Conservation (phyloP, 2,113 vertebrate species). For the Cinclus mexicanus region DNA sequence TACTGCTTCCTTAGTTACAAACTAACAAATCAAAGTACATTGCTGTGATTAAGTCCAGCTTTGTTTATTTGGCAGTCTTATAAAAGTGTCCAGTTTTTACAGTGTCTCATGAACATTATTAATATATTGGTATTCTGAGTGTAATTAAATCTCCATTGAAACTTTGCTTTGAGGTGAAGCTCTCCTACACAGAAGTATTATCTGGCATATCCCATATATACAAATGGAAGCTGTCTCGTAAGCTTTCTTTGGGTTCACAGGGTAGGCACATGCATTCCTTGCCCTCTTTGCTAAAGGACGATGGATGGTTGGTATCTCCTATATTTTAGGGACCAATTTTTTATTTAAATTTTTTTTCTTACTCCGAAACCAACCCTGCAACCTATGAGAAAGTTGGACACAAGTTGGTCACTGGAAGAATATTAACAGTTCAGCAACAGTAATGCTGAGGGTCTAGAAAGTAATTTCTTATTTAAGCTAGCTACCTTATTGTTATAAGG, state of each 20-base stretch:
- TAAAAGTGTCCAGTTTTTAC: not conserved
- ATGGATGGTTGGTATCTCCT: not conserved
- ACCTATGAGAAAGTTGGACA: not conserved
- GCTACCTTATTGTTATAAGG: not conserved
- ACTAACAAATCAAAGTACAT: not conserved
- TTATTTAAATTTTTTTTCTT: not conserved
- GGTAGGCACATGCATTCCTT: not conserved
- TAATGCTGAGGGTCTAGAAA: not conserved
- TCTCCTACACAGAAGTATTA: not conserved
- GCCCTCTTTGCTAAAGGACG: not conserved
- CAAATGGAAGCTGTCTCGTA: not conserved
- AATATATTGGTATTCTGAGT: not conserved
- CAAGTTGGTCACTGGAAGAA: not conserved
- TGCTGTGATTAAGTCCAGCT: not conserved
- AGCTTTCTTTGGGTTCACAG: not conserved
- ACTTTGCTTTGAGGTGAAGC: not conserved
- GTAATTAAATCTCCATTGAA: not conserved
- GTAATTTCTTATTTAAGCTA: not conserved
- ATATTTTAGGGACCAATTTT: not conserved
- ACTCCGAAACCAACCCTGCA: not conserved
- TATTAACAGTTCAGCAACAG: not conserved
- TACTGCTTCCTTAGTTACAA: not conserved
- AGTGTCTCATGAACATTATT: rapidly evolving
- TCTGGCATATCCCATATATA: not conserved
- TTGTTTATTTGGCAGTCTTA: not conserved